phyloP scores from a whole-genome alignment of 2,113 vertebrate species.

The Elaphurus davidianus region DNA sequence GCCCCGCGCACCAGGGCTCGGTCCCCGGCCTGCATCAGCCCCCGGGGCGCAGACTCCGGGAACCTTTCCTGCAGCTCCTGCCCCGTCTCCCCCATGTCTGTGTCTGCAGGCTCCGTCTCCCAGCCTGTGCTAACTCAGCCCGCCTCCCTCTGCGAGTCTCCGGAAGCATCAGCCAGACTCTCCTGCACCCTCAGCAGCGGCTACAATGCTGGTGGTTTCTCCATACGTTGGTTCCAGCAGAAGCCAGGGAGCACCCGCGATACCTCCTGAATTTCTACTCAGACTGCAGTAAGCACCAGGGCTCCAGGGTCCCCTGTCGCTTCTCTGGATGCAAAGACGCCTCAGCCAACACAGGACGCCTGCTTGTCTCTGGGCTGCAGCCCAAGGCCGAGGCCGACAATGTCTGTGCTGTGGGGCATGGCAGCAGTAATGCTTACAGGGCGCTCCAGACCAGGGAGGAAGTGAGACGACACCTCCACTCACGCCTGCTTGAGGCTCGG shows the following conservation, averaged over 20 bases:
- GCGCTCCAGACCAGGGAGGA: too few relatives aligned
- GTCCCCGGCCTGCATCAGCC: fast-evolving
- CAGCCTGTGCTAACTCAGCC: background rate
- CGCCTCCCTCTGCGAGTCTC: fast-evolving
- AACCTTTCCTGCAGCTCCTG: background rate
- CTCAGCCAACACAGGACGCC: fast-evolving
- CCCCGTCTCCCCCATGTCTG: background rate
- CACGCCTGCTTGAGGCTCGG: fast-evolving
- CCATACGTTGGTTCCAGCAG: fast-evolving
- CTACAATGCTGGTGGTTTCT: fast-evolving
- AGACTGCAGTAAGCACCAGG: fast-evolving
- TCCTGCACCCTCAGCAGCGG: background rate
- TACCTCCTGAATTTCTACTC: background rate
- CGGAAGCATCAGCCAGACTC: background rate
- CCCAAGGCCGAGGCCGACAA: background rate
- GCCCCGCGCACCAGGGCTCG: too few relatives aligned
- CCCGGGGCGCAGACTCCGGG: too few relatives aligned
- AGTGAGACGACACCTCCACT: too few relatives aligned
- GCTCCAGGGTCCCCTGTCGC: background rate
- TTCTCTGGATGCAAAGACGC: background rate
- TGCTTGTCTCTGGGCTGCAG: background rate
- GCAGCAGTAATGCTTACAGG: fast-evolving
- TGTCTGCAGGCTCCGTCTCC: background rate
- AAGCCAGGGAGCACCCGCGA: fast-evolving
- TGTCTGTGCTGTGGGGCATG: background rate